Evolutionary conservation across 92 coral and sea anemone species (phyloP).

Genomic region (Parazoanthus darwini): DNA sequence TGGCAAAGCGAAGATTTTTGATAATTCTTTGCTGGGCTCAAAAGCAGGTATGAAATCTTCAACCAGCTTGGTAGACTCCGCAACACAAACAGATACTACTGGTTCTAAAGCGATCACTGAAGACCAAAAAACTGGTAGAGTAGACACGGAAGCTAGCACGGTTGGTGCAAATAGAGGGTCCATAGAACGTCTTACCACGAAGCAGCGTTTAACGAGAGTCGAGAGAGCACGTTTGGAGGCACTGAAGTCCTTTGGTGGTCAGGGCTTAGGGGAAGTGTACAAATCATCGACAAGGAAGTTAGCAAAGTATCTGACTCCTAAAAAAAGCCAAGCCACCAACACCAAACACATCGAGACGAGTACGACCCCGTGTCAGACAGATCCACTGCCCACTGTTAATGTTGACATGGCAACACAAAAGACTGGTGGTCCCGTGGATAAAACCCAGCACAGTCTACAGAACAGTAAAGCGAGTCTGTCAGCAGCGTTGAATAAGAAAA

Average conservation of each 20-base stretch:
- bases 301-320: conserved; percentile 81
- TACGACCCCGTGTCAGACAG: conserved; percentile 52
- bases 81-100: background rate
- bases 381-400: background rate
- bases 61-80: background rate
- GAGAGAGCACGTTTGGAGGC: conserved; percentile 82
- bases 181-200: background rate
- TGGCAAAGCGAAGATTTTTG: background rate
- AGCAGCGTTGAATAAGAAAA: background rate
- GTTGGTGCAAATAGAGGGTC: background rate
- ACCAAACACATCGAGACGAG: conserved; percentile 37
- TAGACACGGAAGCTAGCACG: background rate
- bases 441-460: background rate
- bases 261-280: conserved; percentile 65
- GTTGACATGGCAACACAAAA: background rate
- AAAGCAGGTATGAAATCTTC: background rate
- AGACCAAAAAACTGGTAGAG: background rate
- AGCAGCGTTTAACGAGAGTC: conserved; percentile 53
- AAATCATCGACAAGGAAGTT: conserved; percentile 72
- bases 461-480: background rate
- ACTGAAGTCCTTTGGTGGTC: conserved; percentile 72
- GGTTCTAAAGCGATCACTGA: background rate
- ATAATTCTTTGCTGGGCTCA: background rate
- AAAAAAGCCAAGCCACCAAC: conserved; percentile 56
- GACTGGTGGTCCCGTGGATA: background rate